Evolutionary conservation across 2,113 vertebrate genomes (phyloP).

Genomic region (Microtus montanus): DNA sequence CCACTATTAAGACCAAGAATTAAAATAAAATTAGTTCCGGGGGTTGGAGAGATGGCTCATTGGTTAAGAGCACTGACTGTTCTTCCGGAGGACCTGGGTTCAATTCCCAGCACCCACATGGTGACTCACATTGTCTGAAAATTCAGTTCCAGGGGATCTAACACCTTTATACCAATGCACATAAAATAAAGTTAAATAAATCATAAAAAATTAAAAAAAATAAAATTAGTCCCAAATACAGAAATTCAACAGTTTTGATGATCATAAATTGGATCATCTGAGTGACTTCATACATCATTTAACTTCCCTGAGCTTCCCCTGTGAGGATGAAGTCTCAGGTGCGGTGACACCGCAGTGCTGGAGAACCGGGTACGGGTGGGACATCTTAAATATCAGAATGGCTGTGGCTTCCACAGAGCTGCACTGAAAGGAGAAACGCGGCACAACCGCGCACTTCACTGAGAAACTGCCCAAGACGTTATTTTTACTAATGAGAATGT

Average conservation of each 20-base stretch:
- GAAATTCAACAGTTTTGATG: not conserved
- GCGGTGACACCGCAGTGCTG: fast-evolving
- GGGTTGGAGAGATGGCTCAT: too few species aligned
- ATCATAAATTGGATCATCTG: not conserved
- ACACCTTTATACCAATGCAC: too few species aligned
- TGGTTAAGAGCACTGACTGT: too few species aligned
- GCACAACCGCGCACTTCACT: not conserved
- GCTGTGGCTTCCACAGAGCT: not conserved
- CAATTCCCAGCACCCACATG: too few species aligned
- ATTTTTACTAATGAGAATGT: not conserved
- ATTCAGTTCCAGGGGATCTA: too few species aligned
- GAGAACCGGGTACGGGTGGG: not conserved
- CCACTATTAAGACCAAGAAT: not conserved
- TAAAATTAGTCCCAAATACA: not conserved
- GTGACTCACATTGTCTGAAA: too few species aligned
- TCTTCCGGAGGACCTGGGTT: too few species aligned
- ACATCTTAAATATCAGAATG: not conserved
- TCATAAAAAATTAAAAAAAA: too few species aligned
- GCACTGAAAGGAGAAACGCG: not conserved
- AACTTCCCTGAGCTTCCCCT: not conserved
- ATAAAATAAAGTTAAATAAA: too few species aligned
- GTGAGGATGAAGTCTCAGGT: not conserved
- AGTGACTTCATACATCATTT: not conserved
- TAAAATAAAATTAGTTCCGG: not conserved
- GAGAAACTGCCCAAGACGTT: too few species aligned